Base-by-base conservation (phyloP, 2,113 vertebrate genomes). In the Chaetura pelagica region DNA sequence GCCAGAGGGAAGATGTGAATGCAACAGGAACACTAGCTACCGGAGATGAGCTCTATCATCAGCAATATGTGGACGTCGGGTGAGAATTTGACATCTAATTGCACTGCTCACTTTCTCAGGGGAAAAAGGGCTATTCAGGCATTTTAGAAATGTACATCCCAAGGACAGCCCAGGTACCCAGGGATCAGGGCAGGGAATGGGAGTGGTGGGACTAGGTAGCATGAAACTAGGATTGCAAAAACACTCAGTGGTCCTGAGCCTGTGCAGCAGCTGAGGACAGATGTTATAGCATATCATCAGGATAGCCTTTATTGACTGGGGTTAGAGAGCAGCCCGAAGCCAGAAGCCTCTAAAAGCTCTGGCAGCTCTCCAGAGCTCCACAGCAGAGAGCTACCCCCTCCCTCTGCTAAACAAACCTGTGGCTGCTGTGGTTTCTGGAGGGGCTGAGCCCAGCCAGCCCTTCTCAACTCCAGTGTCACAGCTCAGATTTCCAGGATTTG, bases 1-100 rank as follows among this genome's bases (percentile, higher is more conserved):
- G 94, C 89, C 84, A 69, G 85, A 80, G 72, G 79, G 90, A 95
- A 91, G 87, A 93, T 26, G 82, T 38, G 84, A 88, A 77, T 86
- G 78, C 93, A 83, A 67, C 55, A 83, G 84, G 67, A 95, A 73
- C 7, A 6, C 87, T 32, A 19, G 78, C 81, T 71, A 9, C 87
- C 2, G 6, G 75, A 73, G 82, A 57, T 84, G 84, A 89, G 91
- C 52, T 46, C 57, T 71, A 5, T 84, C 71, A 54, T 49, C 78
- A 48, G 68, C 87, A 69, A 22, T 73, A 51, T 54, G 23, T 32
- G 91, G 80, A 89, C 1, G 8, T 8, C 18, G 71, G 62, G 54
- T 73, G 78, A 89, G 89, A 72, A 69, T 66, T 18, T 93, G 74
- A 73, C 62, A 34, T 72, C 44, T 2, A 7, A 14, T 76, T 62